Evolutionary conservation across 2,888 invertebrate species (phyloP).

Genomic region (Gibbula magus): DNA sequence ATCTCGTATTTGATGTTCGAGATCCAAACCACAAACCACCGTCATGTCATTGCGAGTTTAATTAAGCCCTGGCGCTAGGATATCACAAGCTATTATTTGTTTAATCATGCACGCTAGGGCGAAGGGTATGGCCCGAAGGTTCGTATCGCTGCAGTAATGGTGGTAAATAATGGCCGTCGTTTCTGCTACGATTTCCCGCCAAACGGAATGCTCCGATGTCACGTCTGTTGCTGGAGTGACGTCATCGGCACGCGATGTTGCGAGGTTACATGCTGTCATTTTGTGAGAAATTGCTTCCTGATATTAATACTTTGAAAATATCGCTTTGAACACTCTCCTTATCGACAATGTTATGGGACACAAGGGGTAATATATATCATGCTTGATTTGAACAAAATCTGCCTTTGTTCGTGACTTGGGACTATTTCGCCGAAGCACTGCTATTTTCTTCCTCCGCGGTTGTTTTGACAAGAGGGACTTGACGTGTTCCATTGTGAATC

Average conservation of each 20-base stretch:
- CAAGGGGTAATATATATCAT: background rate
- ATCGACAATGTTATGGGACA: background rate
- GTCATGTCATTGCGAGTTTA: background rate
- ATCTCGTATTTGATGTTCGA: background rate
- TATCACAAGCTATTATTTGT: background rate
- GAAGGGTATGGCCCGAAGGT: background rate
- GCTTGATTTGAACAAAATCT: conserved; percentile 5
- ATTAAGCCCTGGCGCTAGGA: background rate
- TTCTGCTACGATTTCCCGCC: conserved; percentile 11
- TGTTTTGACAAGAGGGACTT: background rate
- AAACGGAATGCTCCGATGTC: background rate
- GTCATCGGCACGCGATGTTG: background rate
- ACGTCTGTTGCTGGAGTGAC: background rate
- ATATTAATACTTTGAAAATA: conserved; percentile 8
- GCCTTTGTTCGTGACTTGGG: background rate
- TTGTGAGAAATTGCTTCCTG: background rate
- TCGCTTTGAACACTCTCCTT: background rate
- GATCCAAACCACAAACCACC: background rate
- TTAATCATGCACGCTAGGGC: background rate
- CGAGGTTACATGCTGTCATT: background rate
- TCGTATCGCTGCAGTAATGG: background rate
- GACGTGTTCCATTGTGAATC: background rate
- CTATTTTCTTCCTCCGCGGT: background rate
- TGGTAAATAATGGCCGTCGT: background rate
- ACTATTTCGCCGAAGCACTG: background rate